A percentile compares a stretch with the other conserved stretches of the same genome.
These are phyloP conservation scores for Ylistrum balloti DNA, from an alignment of 1,140 invertebrate species.

Conservation along the genomic window DNA sequence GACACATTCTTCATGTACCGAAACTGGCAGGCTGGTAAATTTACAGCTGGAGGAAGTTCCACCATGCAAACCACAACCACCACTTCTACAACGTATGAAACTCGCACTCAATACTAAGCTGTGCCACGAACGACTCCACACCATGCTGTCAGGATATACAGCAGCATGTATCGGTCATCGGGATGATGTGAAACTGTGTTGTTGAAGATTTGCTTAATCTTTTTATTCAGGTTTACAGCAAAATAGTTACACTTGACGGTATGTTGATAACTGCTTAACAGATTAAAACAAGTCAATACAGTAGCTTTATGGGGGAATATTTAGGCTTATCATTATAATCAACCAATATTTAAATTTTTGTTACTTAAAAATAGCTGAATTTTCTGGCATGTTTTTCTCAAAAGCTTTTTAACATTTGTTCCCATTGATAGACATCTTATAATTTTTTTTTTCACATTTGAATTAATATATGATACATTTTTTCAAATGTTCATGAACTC, in stretches of 20 bases:
- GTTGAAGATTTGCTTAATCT: not conserved
- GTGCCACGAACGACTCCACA: not conserved
- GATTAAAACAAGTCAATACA: not conserved
- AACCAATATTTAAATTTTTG: not conserved
- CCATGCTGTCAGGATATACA: not conserved
- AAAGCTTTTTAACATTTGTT: not conserved
- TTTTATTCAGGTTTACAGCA: not conserved
- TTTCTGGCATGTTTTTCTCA: not conserved
- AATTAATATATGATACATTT: not conserved
- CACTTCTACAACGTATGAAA: not conserved
- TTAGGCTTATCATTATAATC: not conserved
- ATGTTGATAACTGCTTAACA: not conserved
- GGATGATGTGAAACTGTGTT: not conserved
- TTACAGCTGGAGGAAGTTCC: not conserved
- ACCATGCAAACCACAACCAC: not conserved
- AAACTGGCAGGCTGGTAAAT: conserved; percentile 60
- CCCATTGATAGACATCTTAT: not conserved
- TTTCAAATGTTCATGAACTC: not conserved
- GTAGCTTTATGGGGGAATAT: not conserved
- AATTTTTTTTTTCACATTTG: not conserved
- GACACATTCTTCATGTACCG: conserved; percentile 78
- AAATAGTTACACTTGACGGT: not conserved
- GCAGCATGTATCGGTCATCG: not conserved
- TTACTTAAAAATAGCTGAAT: not conserved
- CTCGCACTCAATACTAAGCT: conserved; percentile 19